These are phyloP conservation scores for Erpornis zantholeuca DNA, from an alignment of 2,113 vertebrate genomes.

Conservation along the genomic window DNA sequence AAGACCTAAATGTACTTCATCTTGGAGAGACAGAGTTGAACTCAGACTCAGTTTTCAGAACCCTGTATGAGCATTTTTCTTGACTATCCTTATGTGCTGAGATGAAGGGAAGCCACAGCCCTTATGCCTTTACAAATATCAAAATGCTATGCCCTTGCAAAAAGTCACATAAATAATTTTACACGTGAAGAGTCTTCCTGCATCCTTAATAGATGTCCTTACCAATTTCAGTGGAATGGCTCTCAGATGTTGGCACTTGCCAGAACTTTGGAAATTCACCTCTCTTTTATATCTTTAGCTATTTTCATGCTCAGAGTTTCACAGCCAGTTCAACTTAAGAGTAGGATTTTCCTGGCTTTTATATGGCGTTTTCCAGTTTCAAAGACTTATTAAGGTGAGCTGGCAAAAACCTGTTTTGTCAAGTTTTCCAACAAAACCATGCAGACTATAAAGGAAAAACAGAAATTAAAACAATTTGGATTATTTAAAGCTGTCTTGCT, in stretches of 20 bases:
- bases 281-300: not conserved
- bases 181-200: not conserved
- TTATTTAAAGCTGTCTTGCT: not conserved
- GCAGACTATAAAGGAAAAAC: not conserved
- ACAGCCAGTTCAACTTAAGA: not conserved
- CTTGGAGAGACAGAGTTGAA: not conserved
- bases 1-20: not conserved
- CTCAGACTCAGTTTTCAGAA: not conserved
- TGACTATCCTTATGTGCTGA: not conserved
- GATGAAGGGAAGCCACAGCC: not conserved
- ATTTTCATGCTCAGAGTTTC: not conserved
- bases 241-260: not conserved
- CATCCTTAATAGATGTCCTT: not conserved
- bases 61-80: not conserved
- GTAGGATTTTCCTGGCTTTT: not conserved
- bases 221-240: not conserved
- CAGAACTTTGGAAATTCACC: not conserved
- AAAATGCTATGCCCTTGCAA: not conserved
- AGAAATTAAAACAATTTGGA: not conserved
- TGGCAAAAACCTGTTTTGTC: not conserved
- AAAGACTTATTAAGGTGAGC: not conserved
- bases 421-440: not conserved
- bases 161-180: not conserved
- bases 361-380: not conserved
- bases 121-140: not conserved